Conservation (phyloP, 2,888 invertebrate species). For the Cheilosia urbana region DNA sequence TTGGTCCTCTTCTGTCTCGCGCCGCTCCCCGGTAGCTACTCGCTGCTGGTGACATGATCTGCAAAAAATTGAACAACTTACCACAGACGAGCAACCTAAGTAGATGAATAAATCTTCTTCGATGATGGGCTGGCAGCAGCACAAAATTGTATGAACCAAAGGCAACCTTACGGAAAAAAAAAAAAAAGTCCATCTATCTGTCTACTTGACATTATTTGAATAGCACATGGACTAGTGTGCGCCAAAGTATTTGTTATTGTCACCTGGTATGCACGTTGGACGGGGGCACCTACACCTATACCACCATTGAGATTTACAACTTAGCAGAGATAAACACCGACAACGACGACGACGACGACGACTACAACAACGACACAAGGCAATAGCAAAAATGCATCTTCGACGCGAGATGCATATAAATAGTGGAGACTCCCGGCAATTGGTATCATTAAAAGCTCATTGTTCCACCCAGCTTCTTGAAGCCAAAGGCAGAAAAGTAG, state of each 20-base stretch:
- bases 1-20: conserved; percentile 25
- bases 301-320: conserved; percentile 52
- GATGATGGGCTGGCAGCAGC: conserved; percentile 28
- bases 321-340: conserved; percentile 56
- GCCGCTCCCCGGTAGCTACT: neutral
- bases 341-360: neutral
- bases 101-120: conserved; percentile 67
- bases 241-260: conserved; percentile 65
- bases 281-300: conserved; percentile 21
- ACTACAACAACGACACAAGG: conserved; percentile 1
- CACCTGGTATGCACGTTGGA: conserved; percentile 49
- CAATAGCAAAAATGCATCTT: conserved; percentile 74
- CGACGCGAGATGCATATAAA: conserved; percentile 81
- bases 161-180: conserved; percentile 27
- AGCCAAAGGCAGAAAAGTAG: conserved; percentile 65
- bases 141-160: conserved; percentile 62
- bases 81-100: conserved; percentile 39
- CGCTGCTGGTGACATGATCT: conserved; percentile 21
- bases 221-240: conserved; percentile 44
- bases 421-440: conserved; percentile 83
- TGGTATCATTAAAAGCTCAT: conserved; percentile 83
- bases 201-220: conserved; percentile 60
- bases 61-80: conserved; percentile 14
- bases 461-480: conserved; percentile 78
- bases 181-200: conserved; percentile 23